phyloP scores from a whole-genome alignment of 2,797 vertebrate species.

The Sebastes minor region DNA sequence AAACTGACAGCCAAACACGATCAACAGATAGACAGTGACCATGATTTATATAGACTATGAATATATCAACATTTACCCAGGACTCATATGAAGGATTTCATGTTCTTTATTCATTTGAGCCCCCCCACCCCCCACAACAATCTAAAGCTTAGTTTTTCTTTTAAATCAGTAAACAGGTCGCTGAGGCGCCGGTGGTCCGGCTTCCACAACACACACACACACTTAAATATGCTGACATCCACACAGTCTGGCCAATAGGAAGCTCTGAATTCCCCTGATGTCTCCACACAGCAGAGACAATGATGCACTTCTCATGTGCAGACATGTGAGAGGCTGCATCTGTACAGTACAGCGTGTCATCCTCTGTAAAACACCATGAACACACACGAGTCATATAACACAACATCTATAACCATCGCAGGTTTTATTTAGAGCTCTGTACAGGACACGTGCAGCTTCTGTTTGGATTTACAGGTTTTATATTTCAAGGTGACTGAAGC shows the following conservation, averaged over 20 bases:
- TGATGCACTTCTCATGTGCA: neutral
- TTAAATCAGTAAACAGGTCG: neutral
- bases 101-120: no score
- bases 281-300: neutral
- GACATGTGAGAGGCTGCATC: slow-evolving; percentile 12
- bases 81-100: neutral
- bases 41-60: neutral
- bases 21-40: no score
- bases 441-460: neutral
- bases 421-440: slow-evolving; percentile 26
- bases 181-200: neutral
- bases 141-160: neutral
- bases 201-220: neutral
- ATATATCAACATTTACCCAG: neutral
- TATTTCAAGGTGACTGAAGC: neutral
- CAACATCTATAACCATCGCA: neutral
- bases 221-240: neutral
- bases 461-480: neutral
- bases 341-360: neutral
- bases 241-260: neutral
- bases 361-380: neutral
- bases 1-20: neutral
- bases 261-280: neutral
- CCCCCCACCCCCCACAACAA: no score
- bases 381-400: neutral